Percentiles rank a stretch among this genome's conserved stretches.
phyloP scores from a whole-genome alignment of 64 coral and sea anemone species.

The Montipora sp. region DNA sequence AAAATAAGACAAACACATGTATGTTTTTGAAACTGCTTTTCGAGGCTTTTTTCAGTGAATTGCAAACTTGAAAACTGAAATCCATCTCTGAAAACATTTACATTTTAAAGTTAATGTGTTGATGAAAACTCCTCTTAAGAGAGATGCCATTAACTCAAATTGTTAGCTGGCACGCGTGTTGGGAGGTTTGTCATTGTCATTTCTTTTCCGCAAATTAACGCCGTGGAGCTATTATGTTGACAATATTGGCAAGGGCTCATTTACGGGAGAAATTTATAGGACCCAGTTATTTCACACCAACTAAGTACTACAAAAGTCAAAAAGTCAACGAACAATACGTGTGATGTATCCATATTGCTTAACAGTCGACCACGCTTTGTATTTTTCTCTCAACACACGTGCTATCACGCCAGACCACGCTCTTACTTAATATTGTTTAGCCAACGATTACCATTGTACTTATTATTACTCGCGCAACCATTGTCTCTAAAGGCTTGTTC shows the following conservation, averaged over 20 bases:
- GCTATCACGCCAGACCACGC: constrained; percentile 31
- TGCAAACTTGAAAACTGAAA: not conserved
- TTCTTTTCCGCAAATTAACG: not conserved
- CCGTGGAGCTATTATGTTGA: not conserved
- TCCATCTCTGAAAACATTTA: not conserved
- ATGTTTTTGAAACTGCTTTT: not conserved
- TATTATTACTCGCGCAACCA: not conserved
- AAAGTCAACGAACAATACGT: constrained; percentile 43
- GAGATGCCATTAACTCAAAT: not conserved
- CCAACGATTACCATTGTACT: constrained; percentile 22
- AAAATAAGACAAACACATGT: not conserved
- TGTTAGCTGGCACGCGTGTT: not conserved
- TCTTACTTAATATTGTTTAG: constrained; percentile 47
- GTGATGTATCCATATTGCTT: constrained; percentile 40
- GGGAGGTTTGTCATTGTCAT: not conserved
- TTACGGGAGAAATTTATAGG: not conserved
- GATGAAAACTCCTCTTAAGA: not conserved
- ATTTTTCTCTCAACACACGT: constrained; percentile 38
- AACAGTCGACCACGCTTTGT: constrained; percentile 51
- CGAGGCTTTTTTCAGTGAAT: not conserved
- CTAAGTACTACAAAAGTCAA: constrained; percentile 36
- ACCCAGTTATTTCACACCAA: constrained; percentile 31
- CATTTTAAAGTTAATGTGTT: not conserved
- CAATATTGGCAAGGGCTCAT: not conserved
- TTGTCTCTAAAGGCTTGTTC: constrained; percentile 47